These are phyloP conservation scores for Xestia c-nigrum DNA, from an alignment of 2,888 invertebrate genomes.

Conservation along the genomic window DNA sequence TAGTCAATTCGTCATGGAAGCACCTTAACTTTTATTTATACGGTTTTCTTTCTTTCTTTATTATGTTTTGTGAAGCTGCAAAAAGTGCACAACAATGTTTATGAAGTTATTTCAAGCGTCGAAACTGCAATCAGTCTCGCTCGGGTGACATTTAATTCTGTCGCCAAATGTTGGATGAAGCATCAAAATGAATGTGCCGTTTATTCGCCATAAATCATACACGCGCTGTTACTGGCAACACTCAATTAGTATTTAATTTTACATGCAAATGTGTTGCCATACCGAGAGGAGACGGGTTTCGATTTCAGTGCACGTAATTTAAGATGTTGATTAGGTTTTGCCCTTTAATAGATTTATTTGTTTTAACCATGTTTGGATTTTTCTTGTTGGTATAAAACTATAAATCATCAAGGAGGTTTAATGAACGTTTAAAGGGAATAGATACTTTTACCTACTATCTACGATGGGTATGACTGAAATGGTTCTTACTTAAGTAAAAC, in stretches of 20 bases:
- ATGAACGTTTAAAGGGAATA: neutral
- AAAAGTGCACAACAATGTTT: slow-evolving; percentile 19
- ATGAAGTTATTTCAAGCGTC: slow-evolving; percentile 29
- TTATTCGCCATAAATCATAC: slow-evolving; percentile 45
- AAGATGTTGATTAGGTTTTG: slow-evolving; percentile 26
- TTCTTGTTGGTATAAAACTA: neutral
- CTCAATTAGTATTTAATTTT: slow-evolving; percentile 58
- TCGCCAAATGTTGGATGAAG: slow-evolving; percentile 63
- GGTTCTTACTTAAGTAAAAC: neutral
- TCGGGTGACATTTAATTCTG: slow-evolving; percentile 60
- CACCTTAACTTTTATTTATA: neutral
- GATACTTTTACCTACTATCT: neutral
- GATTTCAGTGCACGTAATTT: slow-evolving; percentile 33
- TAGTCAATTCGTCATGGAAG: neutral
- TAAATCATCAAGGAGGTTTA: neutral
- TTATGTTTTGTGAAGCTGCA: slow-evolving; percentile 1
- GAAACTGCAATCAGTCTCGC: slow-evolving; percentile 41
- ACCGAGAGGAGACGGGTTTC: neutral
- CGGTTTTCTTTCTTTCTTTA: neutral
- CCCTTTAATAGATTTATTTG: neutral
- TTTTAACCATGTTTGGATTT: neutral
- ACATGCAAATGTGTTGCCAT: slow-evolving; percentile 37
- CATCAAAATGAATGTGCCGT: slow-evolving; percentile 45
- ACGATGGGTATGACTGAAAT: neutral
- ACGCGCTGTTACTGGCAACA: slow-evolving; percentile 39